A percentile compares a stretch with the other conserved stretches of the same genome.
phyloP scores from a whole-genome alignment of 2,888 invertebrate species.

The Hesperia comma region DNA sequence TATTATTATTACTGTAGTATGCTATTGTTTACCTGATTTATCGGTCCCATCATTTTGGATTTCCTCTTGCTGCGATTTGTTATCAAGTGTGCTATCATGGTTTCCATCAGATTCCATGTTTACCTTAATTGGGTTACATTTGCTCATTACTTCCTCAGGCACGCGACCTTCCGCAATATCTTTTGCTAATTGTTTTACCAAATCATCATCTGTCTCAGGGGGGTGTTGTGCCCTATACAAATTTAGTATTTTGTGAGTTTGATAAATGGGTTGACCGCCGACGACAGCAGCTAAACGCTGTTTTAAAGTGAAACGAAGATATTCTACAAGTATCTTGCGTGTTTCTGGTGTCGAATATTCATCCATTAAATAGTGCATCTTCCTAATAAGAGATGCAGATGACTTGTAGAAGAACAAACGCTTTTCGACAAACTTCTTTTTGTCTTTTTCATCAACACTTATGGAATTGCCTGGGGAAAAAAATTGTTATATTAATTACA shows the following conservation, averaged over 20 bases:
- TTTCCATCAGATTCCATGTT: not conserved
- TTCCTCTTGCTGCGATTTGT: not conserved
- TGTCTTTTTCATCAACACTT: not conserved
- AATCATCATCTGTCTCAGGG: conserved; percentile 40
- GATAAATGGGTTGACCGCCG: conserved; percentile 37
- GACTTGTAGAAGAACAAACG: conserved; percentile 1
- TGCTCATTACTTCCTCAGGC: conserved; percentile 20
- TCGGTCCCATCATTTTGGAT: not conserved
- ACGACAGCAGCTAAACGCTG: conserved; percentile 46
- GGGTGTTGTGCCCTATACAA: conserved; percentile 48
- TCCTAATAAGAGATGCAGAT: not conserved
- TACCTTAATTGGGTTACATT: not conserved
- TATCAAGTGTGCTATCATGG: not conserved
- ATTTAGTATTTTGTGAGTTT: conserved; percentile 36
- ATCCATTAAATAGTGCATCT: not conserved
- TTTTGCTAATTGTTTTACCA: conserved; percentile 42
- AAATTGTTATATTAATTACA: not conserved
- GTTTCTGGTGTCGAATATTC: not conserved
- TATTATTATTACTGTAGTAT: not conserved
- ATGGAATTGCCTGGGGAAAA: not conserved
- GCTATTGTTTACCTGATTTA: not conserved
- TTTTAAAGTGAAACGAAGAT: conserved; percentile 42
- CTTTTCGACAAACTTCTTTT: not conserved
- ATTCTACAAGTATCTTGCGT: not conserved
- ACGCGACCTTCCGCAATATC: conserved; percentile 42